Evolutionary conservation across 2,797 vertebrate species (phyloP).

Genomic region (Nothura maculosa): DNA sequence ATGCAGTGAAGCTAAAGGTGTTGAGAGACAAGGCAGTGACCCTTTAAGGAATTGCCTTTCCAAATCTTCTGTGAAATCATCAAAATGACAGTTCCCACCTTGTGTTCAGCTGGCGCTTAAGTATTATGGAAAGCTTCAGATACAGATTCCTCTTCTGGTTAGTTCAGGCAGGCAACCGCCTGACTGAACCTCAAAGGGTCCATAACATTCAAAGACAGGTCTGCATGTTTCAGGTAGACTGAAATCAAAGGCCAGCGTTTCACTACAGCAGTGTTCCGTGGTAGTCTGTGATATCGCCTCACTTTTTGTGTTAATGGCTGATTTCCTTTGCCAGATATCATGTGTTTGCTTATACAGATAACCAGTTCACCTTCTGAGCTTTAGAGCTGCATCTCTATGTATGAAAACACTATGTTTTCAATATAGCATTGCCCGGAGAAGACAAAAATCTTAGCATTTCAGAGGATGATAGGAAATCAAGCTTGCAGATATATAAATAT

Average conservation of each 20-base stretch:
- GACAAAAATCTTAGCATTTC: neutral
- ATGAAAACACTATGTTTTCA: neutral
- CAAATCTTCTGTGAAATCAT: slow-evolving; percentile 40
- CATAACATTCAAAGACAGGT: neutral
- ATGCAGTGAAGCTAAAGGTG: slow-evolving; percentile 26
- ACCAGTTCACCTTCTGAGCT: neutral
- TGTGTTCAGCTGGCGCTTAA: neutral
- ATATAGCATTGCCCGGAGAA: neutral
- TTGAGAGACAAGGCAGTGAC: slow-evolving; percentile 13
- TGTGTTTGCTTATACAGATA: neutral
- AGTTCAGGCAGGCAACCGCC: neutral
- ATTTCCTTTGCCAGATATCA: neutral
- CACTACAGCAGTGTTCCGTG: neutral
- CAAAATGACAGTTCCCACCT: slow-evolving; percentile 6
- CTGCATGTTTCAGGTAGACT: accelerated
- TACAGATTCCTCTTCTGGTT: neutral
- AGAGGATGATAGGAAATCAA: neutral
- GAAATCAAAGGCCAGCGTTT: neutral
- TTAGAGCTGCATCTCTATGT: neutral
- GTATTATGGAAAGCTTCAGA: neutral
- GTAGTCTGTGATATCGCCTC: neutral
- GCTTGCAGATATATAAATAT: neutral
- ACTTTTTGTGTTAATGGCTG: neutral
- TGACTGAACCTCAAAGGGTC: neutral
- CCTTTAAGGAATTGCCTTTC: slow-evolving; percentile 33